A percentile compares a stretch with the other conserved stretches of the same genome.
Conservation (phyloP, 2,888 invertebrate species). For the Dorcus hopei region DNA sequence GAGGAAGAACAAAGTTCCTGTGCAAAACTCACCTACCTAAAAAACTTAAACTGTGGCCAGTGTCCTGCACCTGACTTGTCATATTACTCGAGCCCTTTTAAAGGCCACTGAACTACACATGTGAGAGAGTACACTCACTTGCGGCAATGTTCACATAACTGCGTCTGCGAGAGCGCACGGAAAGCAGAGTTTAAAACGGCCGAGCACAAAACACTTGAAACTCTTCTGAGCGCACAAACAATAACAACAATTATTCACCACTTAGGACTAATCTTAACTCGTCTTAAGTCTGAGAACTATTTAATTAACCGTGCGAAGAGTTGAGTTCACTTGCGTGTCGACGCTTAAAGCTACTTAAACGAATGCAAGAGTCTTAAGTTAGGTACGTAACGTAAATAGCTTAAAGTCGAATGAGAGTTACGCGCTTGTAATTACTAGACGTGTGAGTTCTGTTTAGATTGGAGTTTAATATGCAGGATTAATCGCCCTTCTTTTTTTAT, state of each 20-base stretch:
- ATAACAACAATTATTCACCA: conserved; percentile 2
- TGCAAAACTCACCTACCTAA: background rate
- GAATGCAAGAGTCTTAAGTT: too few relatives aligned
- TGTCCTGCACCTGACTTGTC: conserved; percentile 7
- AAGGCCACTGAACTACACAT: conserved; percentile 8
- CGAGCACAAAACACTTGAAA: background rate
- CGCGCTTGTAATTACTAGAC: too few relatives aligned
- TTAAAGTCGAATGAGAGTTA: too few relatives aligned
- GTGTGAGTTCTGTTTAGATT: too few relatives aligned
- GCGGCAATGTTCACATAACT: conserved; percentile 2
- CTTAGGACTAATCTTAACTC: background rate
- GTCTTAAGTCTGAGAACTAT: background rate
- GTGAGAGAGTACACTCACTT: background rate
- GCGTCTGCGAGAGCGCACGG: background rate
- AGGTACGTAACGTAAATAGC: too few relatives aligned
- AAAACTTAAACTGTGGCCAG: background rate
- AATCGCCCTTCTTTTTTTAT: too few relatives aligned
- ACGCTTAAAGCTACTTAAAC: too few relatives aligned
- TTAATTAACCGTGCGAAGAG: too few relatives aligned
- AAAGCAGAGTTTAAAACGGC: background rate
- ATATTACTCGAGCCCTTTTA: conserved; percentile 5
- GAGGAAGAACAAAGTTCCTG: too few relatives aligned
- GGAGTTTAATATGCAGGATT: too few relatives aligned
- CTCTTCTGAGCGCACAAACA: background rate
- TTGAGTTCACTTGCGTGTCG: too few relatives aligned